Evolutionary conservation across 1,140 invertebrate species (phyloP), one percentile per base, ranked within the genome.

Genomic region (Meteorus sp.): DNA sequence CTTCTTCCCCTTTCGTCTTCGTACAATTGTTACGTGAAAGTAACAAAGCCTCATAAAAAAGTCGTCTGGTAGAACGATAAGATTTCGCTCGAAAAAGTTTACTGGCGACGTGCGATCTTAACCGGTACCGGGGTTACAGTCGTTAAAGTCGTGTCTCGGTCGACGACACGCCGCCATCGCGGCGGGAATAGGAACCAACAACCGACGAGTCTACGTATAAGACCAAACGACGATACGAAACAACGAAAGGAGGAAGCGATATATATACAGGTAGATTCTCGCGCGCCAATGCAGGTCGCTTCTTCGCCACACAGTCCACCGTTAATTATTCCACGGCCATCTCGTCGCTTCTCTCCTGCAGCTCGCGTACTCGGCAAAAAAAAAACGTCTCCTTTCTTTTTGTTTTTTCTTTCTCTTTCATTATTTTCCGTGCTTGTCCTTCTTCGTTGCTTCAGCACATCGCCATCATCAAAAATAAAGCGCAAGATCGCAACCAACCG

Each of bases 241-340:
- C n/a, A n/a, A n/a, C n/a, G 60, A 62, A 61, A 68, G 55, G 55
- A 70, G 65, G 71, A 70, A 70, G 67, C 64, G 69, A 74, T 72
- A 29, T 29, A 64, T 56, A 64, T 66, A 70, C 59, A n/a, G n/a
- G n/a, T n/a, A n/a, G n/a, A n/a, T n/a, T 41, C 62, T 54, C 27
- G 27, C 67, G 70, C 4, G 27, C n/a, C n/a, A n/a, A 74, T 73
- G 60, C 69, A 71, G 71, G 73, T 70, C 72, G 71, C 45, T 20
- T 62, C 27, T 29, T 29, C 27, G 4, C 9, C 9, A 9, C 6
- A 3, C 56, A 58, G 56, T 68, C 52, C 66, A 67, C 64, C 70
- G 70, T 75, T 77, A 77, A 77, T 77, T 76, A 77, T 76, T 77
- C 72, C 71, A 69, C 67, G 67, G 66, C 66, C n/a, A n/a, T n/a